These are phyloP conservation scores for Caenorhabditis panamensis DNA, from an alignment of 2,888 invertebrate species.

Conservation along the genomic window DNA sequence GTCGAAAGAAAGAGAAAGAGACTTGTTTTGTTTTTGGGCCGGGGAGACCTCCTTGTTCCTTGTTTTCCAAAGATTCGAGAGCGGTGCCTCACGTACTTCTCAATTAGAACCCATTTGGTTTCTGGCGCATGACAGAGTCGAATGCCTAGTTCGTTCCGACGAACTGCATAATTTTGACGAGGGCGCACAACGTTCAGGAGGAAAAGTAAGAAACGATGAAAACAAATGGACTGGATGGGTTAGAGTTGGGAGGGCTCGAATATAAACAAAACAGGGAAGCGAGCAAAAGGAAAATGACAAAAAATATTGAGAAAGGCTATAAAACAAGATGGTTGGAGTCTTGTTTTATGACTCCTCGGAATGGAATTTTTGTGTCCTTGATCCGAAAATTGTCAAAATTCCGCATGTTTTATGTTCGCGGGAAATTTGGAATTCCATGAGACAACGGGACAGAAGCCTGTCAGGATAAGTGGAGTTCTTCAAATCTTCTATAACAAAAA, in stretches of 20 bases:
- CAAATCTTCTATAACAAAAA: background rate
- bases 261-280: too few relatives aligned
- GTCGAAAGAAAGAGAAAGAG: background rate
- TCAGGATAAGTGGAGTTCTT: background rate
- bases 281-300: background rate
- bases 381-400: background rate
- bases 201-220: background rate
- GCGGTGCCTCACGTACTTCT: constrained; percentile 7
- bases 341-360: constrained; percentile 8
- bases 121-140: background rate
- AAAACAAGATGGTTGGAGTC: background rate
- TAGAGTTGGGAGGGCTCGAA: background rate
- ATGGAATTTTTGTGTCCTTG: too few relatives aligned
- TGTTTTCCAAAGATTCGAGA: constrained; percentile 9
- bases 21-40: constrained; percentile 13
- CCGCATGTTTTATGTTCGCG: background rate
- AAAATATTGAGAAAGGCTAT: background rate
- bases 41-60: background rate
- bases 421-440: background rate
- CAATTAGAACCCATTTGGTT: constrained; percentile 13
- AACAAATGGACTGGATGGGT: background rate
- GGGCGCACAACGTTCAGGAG: too few relatives aligned
- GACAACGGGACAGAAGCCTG: background rate
- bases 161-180: too few relatives aligned
- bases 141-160: too few relatives aligned